Percentiles rank a stretch among this genome's conserved stretches.
phyloP scores from a whole-genome alignment of 2,113 vertebrate species.

The Cryptotis parvus region DNA sequence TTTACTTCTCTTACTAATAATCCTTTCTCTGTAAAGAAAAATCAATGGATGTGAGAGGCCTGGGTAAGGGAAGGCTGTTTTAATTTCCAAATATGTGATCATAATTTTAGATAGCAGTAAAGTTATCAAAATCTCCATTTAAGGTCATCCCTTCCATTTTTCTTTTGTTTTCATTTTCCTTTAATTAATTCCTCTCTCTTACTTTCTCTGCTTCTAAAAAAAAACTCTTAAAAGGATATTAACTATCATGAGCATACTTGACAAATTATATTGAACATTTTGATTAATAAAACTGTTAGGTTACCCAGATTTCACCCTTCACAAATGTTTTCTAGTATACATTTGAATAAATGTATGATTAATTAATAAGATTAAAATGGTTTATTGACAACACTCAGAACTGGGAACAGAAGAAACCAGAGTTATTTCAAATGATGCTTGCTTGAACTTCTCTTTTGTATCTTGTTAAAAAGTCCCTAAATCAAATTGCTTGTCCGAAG shows the following conservation, averaged over 20 bases:
- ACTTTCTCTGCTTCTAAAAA: background rate
- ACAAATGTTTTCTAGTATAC: background rate
- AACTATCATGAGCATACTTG: background rate
- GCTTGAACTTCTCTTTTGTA: background rate
- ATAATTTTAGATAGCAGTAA: background rate
- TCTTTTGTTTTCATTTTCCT: background rate
- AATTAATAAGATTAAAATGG: constrained; percentile 42
- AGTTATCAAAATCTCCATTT: background rate
- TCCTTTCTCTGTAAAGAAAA: no score
- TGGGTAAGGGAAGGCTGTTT: no score
- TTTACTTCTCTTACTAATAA: no score
- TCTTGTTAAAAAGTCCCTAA: background rate
- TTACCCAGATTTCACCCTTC: background rate
- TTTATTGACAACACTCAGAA: constrained; percentile 29
- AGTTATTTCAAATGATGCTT: background rate
- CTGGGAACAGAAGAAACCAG: background rate
- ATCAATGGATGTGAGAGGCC: no score
- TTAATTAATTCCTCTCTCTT: constrained; percentile 12
- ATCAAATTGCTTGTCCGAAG: background rate
- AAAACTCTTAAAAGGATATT: background rate
- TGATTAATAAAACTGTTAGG: constrained; percentile 4
- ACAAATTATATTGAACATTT: background rate
- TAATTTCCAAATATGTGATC: background rate
- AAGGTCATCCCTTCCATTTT: background rate
- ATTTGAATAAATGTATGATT: constrained; percentile 59